phyloP scores from a whole-genome alignment of 2,888 invertebrate species.

The Polydesmus complanatus region DNA sequence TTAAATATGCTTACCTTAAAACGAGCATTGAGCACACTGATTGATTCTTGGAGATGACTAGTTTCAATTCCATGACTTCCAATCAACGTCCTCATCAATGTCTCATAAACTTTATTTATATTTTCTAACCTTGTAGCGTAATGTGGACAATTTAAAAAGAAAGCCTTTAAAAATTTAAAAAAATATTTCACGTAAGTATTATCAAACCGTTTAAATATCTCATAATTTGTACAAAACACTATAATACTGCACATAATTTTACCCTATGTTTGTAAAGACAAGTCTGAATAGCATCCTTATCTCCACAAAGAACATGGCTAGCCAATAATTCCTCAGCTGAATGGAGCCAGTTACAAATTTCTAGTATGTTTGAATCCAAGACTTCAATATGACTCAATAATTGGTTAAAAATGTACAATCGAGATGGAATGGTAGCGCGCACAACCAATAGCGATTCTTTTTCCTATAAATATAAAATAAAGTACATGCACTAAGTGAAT shows the following conservation, averaged over 20 bases:
- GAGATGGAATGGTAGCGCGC: slow-evolving; percentile 65
- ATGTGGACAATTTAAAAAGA: slow-evolving; percentile 76
- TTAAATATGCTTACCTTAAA: slow-evolving; percentile 14
- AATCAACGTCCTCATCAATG: slow-evolving; percentile 63
- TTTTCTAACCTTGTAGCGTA: slow-evolving; percentile 89
- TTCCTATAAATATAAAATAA: slow-evolving; percentile 16
- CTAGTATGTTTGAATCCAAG: slow-evolving; percentile 68
- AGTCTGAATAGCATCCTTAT: slow-evolving; percentile 56
- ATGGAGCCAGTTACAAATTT: slow-evolving; percentile 73
- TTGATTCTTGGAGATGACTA: slow-evolving; percentile 40
- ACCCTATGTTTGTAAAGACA: slow-evolving; percentile 66
- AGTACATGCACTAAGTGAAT: neutral
- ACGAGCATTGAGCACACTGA: slow-evolving; percentile 5
- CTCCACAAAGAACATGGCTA: slow-evolving; percentile 44
- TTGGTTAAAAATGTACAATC: slow-evolving; percentile 67
- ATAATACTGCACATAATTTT: slow-evolving; percentile 15
- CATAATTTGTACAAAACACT: too few relatives aligned
- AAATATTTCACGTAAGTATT: neutral
- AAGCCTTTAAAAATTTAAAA: slow-evolving; percentile 33
- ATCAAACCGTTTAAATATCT: neutral
- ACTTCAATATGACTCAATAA: slow-evolving; percentile 73
- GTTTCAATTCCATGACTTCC: slow-evolving; percentile 60
- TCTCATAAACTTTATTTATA: slow-evolving; percentile 83
- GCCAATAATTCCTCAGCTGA: slow-evolving; percentile 61
- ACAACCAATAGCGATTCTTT: slow-evolving; percentile 67